Evolutionary conservation across 1,140 invertebrate species (phyloP).

Genomic region (Papilio polytes): DNA sequence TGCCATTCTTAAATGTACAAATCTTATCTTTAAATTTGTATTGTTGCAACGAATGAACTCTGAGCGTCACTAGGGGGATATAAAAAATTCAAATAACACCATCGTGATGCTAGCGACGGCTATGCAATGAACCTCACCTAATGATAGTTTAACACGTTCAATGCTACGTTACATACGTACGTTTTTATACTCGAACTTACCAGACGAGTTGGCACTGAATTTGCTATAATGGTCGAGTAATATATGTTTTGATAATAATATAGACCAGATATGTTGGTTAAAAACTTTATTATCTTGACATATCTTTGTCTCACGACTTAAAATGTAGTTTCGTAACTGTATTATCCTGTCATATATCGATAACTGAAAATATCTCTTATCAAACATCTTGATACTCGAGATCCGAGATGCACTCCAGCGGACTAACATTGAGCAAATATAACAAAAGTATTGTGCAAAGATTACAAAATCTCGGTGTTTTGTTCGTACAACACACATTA

Average conservation of each 20-base stretch:
- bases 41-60: too few species aligned
- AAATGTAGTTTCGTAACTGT: slow-evolving; percentile 7
- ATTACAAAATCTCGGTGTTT: slow-evolving; percentile 9
- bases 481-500: slow-evolving; percentile 21
- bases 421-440: background rate
- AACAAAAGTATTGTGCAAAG: slow-evolving; percentile 2
- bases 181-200: too few species aligned
- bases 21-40: too few species aligned
- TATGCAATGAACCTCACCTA: too few species aligned
- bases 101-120: too few species aligned
- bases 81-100: too few species aligned
- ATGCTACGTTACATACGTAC: too few species aligned
- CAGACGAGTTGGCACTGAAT: background rate
- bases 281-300: slow-evolving; percentile 14
- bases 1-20: too few species aligned
- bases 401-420: slow-evolving; percentile 3
- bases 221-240: background rate
- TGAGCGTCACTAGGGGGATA: too few species aligned
- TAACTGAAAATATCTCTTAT: slow-evolving; percentile 7
- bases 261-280: too few species aligned
- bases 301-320: background rate
- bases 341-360: slow-evolving; percentile 4
- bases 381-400: background rate
- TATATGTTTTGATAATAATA: background rate
- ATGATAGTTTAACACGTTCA: too few species aligned